Evolutionary conservation across 1,140 invertebrate genomes (phyloP), one percentile per base, ranked within the genome.

Genomic region (Brachionus rotundiformis): DNA sequence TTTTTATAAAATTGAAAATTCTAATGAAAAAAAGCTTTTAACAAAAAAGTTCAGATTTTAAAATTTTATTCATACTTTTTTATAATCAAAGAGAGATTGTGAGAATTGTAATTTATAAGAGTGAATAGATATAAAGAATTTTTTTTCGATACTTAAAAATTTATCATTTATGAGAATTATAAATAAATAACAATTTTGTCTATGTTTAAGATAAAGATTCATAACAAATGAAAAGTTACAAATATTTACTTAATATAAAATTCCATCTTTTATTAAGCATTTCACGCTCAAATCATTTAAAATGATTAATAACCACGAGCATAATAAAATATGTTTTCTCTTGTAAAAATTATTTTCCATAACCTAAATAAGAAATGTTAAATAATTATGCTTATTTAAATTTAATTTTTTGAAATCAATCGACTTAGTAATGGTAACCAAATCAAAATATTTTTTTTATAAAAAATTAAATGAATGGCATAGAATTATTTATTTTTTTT

Each of bases 401-500:
- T 16, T 47, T 36, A 36, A 4, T 54, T 54, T 54, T 25, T 54
- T 23, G 47, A n/a, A 54, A 54, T 54, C n/a, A 54, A 54, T 19
- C 47, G 47, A 54, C 47, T 23, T 19, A 19, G 23, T 19, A 8
- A 54, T 19, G 47, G 47, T 19, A 54, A 54, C n/a, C 23, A 23
- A 25, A 19, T 19, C 39, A 54, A 39, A 39, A 39, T 39, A 39
- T 39, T 39, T 39, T 54, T 54, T 19, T 41, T 41, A 41, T 1
- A 10, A 13, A 41, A 41, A 41, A 54, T 19, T 19, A 54, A 23
- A 54, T 23, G 47, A 2, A 7, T 19, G 19, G 47, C 47, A 54
- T 54, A 25, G 23, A 54, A 54, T 54, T 54, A 54, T 54, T 54
- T 54, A 54, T 54, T 54, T 54, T n/a, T n/a, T 54, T 19, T 54